Conservation (phyloP, 2,797 vertebrate genomes). For the Triplophysa bombifrons region DNA sequence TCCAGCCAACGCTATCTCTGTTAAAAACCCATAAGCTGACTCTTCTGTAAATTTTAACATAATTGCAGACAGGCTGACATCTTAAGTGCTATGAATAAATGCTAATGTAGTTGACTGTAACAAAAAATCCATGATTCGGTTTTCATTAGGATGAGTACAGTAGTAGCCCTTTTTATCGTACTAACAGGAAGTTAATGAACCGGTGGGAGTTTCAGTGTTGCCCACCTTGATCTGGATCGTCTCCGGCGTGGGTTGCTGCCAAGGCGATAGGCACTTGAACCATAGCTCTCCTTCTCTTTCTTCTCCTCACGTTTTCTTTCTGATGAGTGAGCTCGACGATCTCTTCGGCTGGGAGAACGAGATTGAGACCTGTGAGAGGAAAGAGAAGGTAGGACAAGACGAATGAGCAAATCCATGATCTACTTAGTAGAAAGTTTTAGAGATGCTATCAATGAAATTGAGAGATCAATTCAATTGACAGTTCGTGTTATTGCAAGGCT, state of each 20-base stretch:
- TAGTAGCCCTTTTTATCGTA: constrained; percentile 10
- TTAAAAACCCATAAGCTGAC: not conserved
- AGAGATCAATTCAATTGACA: not conserved
- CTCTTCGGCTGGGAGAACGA: constrained; percentile 83
- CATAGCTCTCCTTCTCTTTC: constrained; percentile 70
- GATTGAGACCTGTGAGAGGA: constrained; percentile 76
- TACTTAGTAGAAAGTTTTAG: not conserved
- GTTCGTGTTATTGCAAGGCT: not conserved
- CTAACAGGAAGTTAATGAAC: constrained; percentile 20
- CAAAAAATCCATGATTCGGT: constrained; percentile 6
- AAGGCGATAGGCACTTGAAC: constrained; percentile 79
- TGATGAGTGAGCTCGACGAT: constrained; percentile 79
- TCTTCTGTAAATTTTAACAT: not conserved
- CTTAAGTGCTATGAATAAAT: constrained; percentile 18
- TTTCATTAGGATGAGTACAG: constrained; percentile 7
- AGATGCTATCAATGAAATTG: not conserved
- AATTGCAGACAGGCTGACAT: not conserved
- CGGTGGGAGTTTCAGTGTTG: not conserved
- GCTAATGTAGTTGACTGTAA: constrained; percentile 7
- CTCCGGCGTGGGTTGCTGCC: constrained; percentile 84
- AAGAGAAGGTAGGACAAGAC: not conserved
- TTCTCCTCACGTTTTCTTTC: constrained; percentile 84
- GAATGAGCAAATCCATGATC: not conserved
- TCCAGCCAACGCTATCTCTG: not conserved
- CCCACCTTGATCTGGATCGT: constrained; percentile 86